Evolutionary conservation across 2,888 invertebrate species (phyloP), one percentile per base, ranked within the genome.

Genomic region (Epinotia nisella): DNA sequence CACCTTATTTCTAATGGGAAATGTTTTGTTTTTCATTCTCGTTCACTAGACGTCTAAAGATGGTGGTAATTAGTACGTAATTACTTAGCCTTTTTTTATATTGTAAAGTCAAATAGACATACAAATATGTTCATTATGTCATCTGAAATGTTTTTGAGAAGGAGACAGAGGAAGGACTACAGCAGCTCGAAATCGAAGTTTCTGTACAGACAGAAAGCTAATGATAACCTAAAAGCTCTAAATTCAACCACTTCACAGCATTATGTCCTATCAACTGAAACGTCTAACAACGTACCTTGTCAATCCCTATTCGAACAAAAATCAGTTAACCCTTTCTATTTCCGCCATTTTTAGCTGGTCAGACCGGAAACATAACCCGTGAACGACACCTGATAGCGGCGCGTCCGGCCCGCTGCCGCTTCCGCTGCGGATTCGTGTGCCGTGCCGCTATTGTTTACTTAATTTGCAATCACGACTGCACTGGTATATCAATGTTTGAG

Each of bases 301-400:
- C 1, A 49, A n/a, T 49, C 21, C 9, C 53, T 56, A 29, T 65
- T 53, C 41, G 13, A 41, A 55, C 21, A 21, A 17, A 66, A 56
- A 56, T 55, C 66, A 65, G 41, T 56, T 56, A 66, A 66, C 66
- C 66, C 66, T 55, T 56, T 55, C 39, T 56, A 66, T 66, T 66
- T 66, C 66, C 66, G 19, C 17, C 24, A 66, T 66, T 66, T 66
- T 66, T 66, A 66, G 41, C 55, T 13, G 19, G 55, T 2, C 55
- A 19, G 65, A 39, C 65, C 66, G 66, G 66, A 66, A 66, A 56
- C 41, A 66, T 56, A 64, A 56, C 56, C 66, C 56, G 56, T 24
- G 66, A 66, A 41, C 66, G 66, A 56, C 66, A 56, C 66, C 66
- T 66, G 66, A 66, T 66, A 66, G 66, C 66, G n/a, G 15, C 53